Evolutionary conservation across 2,797 vertebrate genomes (phyloP).

Genomic region (Pelochelys cantorii): DNA sequence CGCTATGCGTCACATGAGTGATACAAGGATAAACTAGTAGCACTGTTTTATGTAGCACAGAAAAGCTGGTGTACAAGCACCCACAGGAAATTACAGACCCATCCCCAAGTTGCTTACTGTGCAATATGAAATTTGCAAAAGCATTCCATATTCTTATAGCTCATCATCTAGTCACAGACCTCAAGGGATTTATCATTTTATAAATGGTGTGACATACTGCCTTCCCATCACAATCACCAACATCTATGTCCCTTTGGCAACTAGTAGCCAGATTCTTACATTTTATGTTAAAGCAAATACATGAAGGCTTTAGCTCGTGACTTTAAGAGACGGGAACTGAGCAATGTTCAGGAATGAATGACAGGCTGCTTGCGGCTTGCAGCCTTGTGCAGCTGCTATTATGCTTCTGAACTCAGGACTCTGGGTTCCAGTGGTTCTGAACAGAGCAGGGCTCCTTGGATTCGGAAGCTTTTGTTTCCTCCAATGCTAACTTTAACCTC

Average conservation of each 20-base stretch:
- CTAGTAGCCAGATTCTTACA: not conserved
- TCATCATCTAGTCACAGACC: not conserved
- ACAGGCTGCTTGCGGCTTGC: not conserved
- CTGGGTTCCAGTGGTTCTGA: not conserved
- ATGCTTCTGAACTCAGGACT: not conserved
- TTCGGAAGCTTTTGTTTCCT: not conserved
- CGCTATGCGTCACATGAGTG: slow-evolving; percentile 17
- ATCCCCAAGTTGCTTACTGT: not conserved
- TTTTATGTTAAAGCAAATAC: not conserved
- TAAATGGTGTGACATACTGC: not conserved
- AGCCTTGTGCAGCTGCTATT: accelerated
- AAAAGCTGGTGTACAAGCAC: not conserved
- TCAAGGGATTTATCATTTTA: slow-evolving; percentile 12
- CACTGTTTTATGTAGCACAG: not conserved
- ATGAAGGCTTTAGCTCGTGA: not conserved
- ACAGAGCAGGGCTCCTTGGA: not conserved
- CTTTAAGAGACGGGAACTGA: not conserved
- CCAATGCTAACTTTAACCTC: not conserved
- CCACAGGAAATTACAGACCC: not conserved
- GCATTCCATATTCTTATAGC: not conserved
- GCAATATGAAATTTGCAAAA: not conserved
- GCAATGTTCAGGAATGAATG: not conserved
- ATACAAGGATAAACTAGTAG: not conserved
- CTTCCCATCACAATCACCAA: not conserved
- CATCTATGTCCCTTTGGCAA: not conserved